Base-by-base conservation (phyloP, 2,888 invertebrate genomes). In the Trimorus sp. region DNA sequence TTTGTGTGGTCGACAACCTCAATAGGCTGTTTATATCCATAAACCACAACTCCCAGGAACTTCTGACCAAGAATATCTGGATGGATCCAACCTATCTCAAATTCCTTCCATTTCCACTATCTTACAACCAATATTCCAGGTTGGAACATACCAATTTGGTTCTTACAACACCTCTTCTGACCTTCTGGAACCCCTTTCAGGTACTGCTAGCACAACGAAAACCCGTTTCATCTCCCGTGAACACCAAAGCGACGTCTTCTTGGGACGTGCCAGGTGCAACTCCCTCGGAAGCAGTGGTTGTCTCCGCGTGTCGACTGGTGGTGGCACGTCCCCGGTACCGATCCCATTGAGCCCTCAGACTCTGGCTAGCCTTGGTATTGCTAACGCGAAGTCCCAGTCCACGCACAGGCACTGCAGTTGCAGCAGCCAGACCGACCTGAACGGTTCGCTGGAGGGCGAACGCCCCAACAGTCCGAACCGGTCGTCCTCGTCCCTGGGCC, bases 391-490 rank as follows among this genome's bases (percentile, higher is more conserved):
- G 84, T 88, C 89, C 9, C 88, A 91, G 65, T 92, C 92, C 2
- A 92, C 91, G 86, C 87, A 87, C 84, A 92, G 92, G 70, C 94
- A 95, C 86, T 94, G 95, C 87, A 94, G 95, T 84, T 96, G 95
- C 88, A 95, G 95, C 84, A 96, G 96, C 89, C 95, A 95, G 90
- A 95, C 95, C 11, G 96, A 96, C 2, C 4, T 26, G 26, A 26
- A 26, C 26, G 26, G 26, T 26, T 26, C 26, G 85, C 91, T 95
- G 59, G 94, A 94, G 56, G 92, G 92, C 73, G 93, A 93, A 11
- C 88, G 90, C 0, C 91, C 90, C 42, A 89, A 86, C 0, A 90
- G 90, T 48, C 89, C 87, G 5, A 89, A 87, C 60, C 87, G 90
- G 1, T 90, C 91, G 14, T 89, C 89, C 5, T 87, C 90, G 2